Percentiles rank a stretch among this genome's conserved stretches.
Conservation (phyloP, 1,140 invertebrate genomes). For the Ridgeia piscesae region DNA sequence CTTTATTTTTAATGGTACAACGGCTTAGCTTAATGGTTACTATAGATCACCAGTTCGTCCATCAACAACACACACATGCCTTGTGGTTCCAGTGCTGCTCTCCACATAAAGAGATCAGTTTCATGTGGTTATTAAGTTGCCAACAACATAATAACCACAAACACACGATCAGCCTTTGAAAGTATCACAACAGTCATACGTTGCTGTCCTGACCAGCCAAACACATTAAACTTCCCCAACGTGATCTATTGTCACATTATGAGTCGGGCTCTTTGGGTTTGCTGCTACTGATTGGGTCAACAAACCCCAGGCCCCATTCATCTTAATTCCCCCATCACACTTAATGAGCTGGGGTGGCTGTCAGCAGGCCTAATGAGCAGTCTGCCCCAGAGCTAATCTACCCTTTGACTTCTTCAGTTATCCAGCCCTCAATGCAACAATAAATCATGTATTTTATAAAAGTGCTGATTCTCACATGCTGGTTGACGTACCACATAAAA, state of each 20-base stretch:
- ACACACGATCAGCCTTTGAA: not conserved
- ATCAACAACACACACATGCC: not conserved
- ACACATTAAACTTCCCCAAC: not conserved
- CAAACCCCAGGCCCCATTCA: not conserved
- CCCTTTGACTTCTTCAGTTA: not conserved
- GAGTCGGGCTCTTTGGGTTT: not conserved
- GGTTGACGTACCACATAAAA: too few relatives aligned
- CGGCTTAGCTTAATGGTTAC: not conserved
- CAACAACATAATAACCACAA: not conserved
- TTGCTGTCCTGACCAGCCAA: not conserved
- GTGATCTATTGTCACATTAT: not conserved
- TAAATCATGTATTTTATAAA: too few relatives aligned
- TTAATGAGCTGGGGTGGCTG: not conserved
- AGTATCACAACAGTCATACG: not conserved
- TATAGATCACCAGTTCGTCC: not conserved
- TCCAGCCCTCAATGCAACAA: not conserved
- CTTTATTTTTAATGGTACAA: too few relatives aligned
- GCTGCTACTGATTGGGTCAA: not conserved
- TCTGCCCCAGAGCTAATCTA: not conserved
- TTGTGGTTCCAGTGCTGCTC: not conserved
- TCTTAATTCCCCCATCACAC: not conserved
- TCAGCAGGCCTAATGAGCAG: not conserved
- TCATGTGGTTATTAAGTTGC: too few relatives aligned
- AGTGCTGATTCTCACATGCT: too few relatives aligned
- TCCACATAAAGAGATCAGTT: not conserved